Conservation (phyloP, 2,888 invertebrate genomes). For the Osmoderma eremita region DNA sequence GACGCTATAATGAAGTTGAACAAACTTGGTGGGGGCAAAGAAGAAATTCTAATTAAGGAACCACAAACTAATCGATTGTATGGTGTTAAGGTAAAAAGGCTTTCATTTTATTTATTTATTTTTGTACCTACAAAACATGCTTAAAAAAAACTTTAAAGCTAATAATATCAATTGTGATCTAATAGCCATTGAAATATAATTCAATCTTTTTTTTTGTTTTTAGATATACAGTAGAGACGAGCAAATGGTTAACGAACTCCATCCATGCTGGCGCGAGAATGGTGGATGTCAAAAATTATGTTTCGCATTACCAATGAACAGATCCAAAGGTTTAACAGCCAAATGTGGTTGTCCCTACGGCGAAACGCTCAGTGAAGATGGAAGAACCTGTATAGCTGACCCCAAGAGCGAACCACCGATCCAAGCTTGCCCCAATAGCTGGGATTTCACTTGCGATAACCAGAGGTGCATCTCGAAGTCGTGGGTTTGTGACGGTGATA, state of each 20-base stretch:
- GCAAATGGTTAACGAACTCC: conserved; percentile 75
- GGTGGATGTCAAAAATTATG: conserved; percentile 96
- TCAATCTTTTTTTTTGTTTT: no score
- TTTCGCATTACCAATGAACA: conserved; percentile 84
- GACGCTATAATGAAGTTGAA: conserved; percentile 93
- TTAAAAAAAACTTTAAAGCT: no score
- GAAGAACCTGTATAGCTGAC: conserved; percentile 78
- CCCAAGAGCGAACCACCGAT: conserved; percentile 88
- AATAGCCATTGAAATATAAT: no score
- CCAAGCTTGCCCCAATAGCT: conserved; percentile 88
- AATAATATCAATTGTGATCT: conserved; percentile 6
- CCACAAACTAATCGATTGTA: conserved; percentile 91
- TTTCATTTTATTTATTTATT: neutral
- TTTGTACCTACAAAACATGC: neutral
- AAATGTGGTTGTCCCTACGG: conserved; percentile 95
- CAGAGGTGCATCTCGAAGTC: conserved; percentile 91
- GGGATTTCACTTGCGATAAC: conserved; percentile 95
- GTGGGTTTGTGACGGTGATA: conserved; percentile 96
- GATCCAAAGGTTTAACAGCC: conserved; percentile 67
- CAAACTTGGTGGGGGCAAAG: conserved; percentile 88
- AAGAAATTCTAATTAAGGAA: conserved; percentile 86
- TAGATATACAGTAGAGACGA: conserved; percentile 77
- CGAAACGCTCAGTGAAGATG: conserved; percentile 79
- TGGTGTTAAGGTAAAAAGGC: conserved; percentile 77
- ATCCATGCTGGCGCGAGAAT: conserved; percentile 86